Evolutionary conservation across 1,140 invertebrate genomes (phyloP), one percentile per base, ranked within the genome.

Genomic region (Neoseiulus cucumeris): DNA sequence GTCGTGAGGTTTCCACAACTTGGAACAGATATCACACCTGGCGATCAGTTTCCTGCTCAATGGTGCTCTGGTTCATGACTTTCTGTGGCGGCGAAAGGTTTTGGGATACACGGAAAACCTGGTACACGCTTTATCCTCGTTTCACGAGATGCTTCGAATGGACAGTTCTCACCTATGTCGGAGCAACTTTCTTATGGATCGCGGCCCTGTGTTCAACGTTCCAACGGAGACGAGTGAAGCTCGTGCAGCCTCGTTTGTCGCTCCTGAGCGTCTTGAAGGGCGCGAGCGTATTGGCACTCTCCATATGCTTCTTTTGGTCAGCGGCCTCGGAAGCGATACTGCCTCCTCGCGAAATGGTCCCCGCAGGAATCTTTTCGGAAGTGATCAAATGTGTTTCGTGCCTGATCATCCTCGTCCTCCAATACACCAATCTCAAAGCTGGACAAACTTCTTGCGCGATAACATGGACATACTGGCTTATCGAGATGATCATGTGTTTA

Each of bases 71-170:
- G n/a, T n/a, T n/a, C n/a, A n/a, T n/a, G n/a, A n/a, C n/a, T n/a
- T 25, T 59, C 51, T 59, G 51, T 25, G 51, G 51, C 22, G 51
- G 51, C 25, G 51, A 59, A 59, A 20, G 14, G 4, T 25, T 59
- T 29, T 20, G 45, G 51, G 51, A 17, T 33, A 18, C 51, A 17
- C 14, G 22, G 6, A 25, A 6, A 17, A 59, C 22, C 14, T 17
- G 51, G 51, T 59, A 33, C 25, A 59, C 51, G 28, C 28, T 22
- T 14, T 47, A 47, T 47, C 70, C 70, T 25, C 20, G 59, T 7
- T 55, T 70, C n/a, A 67, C 65, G 1, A 28, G 28, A 39, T 70
- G 70, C 55, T 70, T 70, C 51, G 67, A 69, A 14, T 42, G 51
- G 41, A 68, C 70, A 4, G 42, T 69, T 0, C 25, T 71, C 17